Evolutionary conservation across 1,140 invertebrate genomes (phyloP), one percentile per base, ranked within the genome.

Genomic region (Vollenhovia emeryi): DNA sequence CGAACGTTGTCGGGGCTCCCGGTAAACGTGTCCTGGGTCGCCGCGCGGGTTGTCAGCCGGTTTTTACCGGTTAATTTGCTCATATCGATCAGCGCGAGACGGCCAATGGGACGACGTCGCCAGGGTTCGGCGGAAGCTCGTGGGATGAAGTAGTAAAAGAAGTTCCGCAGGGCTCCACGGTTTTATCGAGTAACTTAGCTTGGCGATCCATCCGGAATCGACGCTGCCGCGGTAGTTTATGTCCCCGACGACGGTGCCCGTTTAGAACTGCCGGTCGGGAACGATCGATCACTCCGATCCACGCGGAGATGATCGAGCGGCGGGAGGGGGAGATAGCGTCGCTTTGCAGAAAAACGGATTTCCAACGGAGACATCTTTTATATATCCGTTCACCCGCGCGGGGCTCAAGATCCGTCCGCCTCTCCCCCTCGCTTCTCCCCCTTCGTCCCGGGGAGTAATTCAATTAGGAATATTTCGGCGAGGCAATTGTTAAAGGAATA

Each of bases 171-270:
- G 43, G 45, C n/a, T 36, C 36, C 43, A 50, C 33, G 71, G 60
- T 85, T 82, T 88, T 87, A 87, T 79, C 78, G 74, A 33, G 24
- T 21, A 86, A 84, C 66, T 78, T 79, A 48, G 36, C 45, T 48
- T 62, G 48, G 21, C 74, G 52, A 89, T 89, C 73, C 57, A 69
- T 82, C 68, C 57, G 40, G 62, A 45, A 52, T 55, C 64, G 87
- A 87, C 85, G n/a, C 48, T 36, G 55, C 52, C 60, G 68, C 48
- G 57, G 15, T 30, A 84, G 57, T 88, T 87, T 87, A 87, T 73
- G 40, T 27, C 43, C 55, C 45, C 27, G 66, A 57, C 48, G 64
- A 75, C 69, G 52, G 45, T 45, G 60, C 64, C 85, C 48, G n/a
- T n/a, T 87, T 68, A 86, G 74, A 83, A 85, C 21, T 52, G 48